These are phyloP conservation scores for Lineus longissimus DNA, from an alignment of 1,140 invertebrate genomes.

Conservation along the genomic window DNA sequence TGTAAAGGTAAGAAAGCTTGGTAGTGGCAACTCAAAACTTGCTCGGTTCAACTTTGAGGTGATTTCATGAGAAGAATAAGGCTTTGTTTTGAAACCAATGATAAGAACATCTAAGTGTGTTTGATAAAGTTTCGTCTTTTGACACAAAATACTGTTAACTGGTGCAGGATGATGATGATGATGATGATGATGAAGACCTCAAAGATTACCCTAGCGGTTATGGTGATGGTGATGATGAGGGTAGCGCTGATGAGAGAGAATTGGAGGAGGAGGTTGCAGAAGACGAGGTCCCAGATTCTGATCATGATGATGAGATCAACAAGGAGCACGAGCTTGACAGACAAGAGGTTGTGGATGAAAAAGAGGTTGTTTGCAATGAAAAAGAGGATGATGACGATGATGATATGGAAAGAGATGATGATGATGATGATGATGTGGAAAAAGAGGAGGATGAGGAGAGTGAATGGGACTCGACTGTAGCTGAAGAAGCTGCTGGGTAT, in stretches of 20 bases:
- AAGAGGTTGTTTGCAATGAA: not conserved
- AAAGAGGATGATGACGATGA: slow-evolving; percentile 5
- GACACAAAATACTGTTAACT: too few species aligned
- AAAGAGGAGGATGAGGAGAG: not conserved
- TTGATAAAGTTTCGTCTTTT: too few species aligned
- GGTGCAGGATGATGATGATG: too few species aligned
- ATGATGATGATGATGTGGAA: slow-evolving; percentile 5
- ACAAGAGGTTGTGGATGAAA: not conserved
- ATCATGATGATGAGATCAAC: not conserved
- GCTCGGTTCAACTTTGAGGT: too few species aligned
- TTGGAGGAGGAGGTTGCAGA: too few species aligned
- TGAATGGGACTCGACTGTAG: slow-evolving; percentile 9
- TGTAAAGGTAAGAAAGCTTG: too few species aligned
- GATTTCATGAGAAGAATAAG: too few species aligned
- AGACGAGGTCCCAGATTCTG: not conserved
- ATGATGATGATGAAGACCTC: slow-evolving; percentile 10
- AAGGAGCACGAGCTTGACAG: not conserved
- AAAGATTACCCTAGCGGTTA: not conserved
- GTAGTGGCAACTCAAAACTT: too few species aligned
- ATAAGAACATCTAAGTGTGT: too few species aligned
- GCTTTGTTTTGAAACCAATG: too few species aligned
- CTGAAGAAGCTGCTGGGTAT: not conserved
- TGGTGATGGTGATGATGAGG: slow-evolving; percentile 9
- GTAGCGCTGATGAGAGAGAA: slow-evolving; percentile 7
- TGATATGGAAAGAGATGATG: slow-evolving; percentile 1